These are phyloP conservation scores for Varroa destructor DNA, from an alignment of 1,140 invertebrate genomes.

Conservation along the genomic window DNA sequence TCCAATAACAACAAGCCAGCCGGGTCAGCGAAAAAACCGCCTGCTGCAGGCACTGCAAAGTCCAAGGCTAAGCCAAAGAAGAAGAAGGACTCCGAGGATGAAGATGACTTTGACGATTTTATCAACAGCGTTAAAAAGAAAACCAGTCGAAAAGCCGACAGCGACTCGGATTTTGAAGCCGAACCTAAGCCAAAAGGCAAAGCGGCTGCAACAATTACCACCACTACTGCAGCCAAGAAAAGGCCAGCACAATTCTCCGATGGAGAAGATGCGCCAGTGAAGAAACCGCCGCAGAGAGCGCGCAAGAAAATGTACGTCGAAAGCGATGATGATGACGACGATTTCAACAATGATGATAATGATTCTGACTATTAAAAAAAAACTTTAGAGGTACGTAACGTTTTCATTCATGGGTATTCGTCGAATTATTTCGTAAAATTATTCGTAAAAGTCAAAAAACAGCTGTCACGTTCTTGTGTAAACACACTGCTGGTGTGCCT, in stretches of 20 bases:
- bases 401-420: no score
- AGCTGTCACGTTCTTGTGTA: no score
- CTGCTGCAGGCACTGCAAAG: background rate
- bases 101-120: conserved; percentile 21
- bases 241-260: background rate
- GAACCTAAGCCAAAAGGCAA: conserved; percentile 16
- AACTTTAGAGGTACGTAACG: no score
- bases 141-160: conserved; percentile 1
- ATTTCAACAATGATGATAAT: background rate
- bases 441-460: no score
- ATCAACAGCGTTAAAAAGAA: conserved; percentile 13
- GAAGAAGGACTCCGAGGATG: background rate
- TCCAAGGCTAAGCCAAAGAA: conserved; percentile 16
- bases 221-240: no score
- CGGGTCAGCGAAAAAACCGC: background rate
- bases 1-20: background rate
- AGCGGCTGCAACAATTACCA: background rate
- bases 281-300: conserved; percentile 6
- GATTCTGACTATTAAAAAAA: no score
- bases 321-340: background rate
- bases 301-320: conserved; percentile 7
- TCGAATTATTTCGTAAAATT: no score
- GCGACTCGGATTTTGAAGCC: conserved; percentile 15
- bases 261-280: background rate
- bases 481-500: no score